These are phyloP conservation scores for Holacanthella duospinosa DNA, from an alignment of 2,888 invertebrate species.

Conservation along the genomic window DNA sequence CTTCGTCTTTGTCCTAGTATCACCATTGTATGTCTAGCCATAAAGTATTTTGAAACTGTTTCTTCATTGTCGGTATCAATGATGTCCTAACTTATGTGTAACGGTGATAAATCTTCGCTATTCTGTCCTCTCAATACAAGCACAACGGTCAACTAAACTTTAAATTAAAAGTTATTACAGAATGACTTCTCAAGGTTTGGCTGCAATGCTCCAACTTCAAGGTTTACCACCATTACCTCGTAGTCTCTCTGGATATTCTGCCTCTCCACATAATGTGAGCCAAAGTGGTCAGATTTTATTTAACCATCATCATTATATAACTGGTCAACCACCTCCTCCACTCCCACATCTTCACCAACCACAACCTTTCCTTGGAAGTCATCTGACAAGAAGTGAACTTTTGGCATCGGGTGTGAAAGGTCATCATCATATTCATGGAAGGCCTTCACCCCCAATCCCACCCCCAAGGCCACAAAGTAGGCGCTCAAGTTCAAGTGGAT, in stretches of 20 bases:
- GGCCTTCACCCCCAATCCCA: conserved; percentile 32
- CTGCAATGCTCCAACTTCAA: conserved; percentile 20
- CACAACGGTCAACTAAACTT: no score
- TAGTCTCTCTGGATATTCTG: conserved; percentile 19
- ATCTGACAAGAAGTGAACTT: neutral
- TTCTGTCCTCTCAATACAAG: no score
- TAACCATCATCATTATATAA: neutral
- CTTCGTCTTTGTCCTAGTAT: no score
- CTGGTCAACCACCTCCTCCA: neutral
- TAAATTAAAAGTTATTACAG: no score
- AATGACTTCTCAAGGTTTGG: neutral
- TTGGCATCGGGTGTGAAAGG: neutral
- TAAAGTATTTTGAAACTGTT: no score
- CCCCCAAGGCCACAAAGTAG: conserved; percentile 37
- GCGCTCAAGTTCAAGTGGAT: conserved; percentile 32
- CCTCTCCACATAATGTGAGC: neutral
- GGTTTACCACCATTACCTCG: conserved; percentile 36
- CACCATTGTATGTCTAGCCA: no score
- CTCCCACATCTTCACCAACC: neutral
- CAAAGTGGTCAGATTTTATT: neutral
- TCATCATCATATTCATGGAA: conserved; percentile 1
- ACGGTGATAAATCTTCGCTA: no score
- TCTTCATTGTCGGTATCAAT: no score
- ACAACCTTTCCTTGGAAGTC: neutral
- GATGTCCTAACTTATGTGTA: no score